Evolutionary conservation across 2,797 vertebrate species (phyloP).

Genomic region (Melanotaenia boesemani): DNA sequence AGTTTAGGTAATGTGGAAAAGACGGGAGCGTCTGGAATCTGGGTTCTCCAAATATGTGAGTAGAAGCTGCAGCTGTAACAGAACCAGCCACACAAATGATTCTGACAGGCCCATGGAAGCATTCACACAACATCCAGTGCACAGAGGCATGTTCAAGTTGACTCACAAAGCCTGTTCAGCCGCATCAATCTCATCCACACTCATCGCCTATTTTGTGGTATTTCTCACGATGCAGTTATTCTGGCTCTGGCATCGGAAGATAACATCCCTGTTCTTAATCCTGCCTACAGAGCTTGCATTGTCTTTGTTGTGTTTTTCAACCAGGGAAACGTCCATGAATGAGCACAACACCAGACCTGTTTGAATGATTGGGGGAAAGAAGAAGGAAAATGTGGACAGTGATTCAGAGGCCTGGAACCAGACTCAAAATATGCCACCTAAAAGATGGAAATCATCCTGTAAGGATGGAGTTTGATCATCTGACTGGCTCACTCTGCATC

Average conservation of each 20-base stretch:
- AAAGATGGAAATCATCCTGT: slow-evolving; percentile 14
- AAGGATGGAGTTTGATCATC: not conserved
- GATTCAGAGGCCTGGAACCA: slow-evolving; percentile 9
- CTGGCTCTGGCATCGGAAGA: slow-evolving; percentile 39
- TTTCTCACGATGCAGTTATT: slow-evolving; percentile 38
- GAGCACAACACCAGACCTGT: slow-evolving; percentile 11
- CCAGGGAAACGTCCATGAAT: not conserved
- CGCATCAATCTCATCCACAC: slow-evolving; percentile 22
- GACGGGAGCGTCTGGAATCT: not conserved
- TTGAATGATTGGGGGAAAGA: not conserved
- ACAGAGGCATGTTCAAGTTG: slow-evolving; percentile 13
- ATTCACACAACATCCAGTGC: not conserved
- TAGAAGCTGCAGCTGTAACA: not conserved
- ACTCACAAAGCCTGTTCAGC: slow-evolving; percentile 18
- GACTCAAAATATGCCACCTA: slow-evolving; percentile 13
- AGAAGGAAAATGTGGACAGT: not conserved
- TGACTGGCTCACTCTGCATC: not conserved
- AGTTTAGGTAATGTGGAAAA: slow-evolving; percentile 13
- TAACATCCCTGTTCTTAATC: slow-evolving; percentile 41
- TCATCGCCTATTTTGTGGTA: slow-evolving; percentile 18
- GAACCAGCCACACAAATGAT: not conserved
- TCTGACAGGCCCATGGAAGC: not conserved
- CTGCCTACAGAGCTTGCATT: slow-evolving; percentile 38
- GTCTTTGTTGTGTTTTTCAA: slow-evolving; percentile 32
- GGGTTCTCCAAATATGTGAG: no score